Percentiles rank a stretch among this genome's conserved stretches.
phyloP scores from a whole-genome alignment of 2,113 vertebrate genomes.

The Daubentonia madagascariensis region DNA sequence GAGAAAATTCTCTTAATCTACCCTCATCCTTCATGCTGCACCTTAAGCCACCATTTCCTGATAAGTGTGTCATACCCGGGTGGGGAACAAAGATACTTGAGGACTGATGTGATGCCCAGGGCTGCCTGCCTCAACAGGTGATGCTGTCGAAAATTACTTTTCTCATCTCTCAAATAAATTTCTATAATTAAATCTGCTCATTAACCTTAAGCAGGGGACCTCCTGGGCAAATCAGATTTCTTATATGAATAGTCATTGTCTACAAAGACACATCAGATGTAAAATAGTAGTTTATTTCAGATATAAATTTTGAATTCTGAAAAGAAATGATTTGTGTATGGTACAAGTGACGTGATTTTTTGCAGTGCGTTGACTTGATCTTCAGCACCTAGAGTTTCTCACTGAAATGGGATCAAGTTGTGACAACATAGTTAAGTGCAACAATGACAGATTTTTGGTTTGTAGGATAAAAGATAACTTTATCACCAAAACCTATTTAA shows the following conservation, averaged over 20 bases:
- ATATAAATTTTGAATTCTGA: background rate
- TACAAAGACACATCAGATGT: background rate
- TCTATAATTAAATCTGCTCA: background rate
- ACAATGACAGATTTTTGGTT: background rate
- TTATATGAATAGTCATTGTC: background rate
- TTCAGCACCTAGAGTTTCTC: background rate
- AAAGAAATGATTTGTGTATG: background rate
- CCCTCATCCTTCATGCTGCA: background rate
- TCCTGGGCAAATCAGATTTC: background rate
- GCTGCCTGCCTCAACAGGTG: too few relatives aligned
- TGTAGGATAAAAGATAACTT: background rate
- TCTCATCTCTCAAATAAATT: background rate
- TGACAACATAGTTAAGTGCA: background rate
- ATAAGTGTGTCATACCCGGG: background rate
- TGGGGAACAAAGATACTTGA: background rate
- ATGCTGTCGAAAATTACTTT: background rate
- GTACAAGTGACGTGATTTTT: background rate
- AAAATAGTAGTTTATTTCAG: background rate
- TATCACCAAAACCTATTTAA: background rate
- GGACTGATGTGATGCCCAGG: accelerated
- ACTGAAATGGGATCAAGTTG: background rate
- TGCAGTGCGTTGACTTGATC: background rate
- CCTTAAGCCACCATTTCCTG: background rate
- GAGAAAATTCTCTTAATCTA: background rate
- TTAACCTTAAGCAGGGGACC: background rate